Conservation (phyloP, 1,140 invertebrate genomes). For the Drosophila albomicans region DNA sequence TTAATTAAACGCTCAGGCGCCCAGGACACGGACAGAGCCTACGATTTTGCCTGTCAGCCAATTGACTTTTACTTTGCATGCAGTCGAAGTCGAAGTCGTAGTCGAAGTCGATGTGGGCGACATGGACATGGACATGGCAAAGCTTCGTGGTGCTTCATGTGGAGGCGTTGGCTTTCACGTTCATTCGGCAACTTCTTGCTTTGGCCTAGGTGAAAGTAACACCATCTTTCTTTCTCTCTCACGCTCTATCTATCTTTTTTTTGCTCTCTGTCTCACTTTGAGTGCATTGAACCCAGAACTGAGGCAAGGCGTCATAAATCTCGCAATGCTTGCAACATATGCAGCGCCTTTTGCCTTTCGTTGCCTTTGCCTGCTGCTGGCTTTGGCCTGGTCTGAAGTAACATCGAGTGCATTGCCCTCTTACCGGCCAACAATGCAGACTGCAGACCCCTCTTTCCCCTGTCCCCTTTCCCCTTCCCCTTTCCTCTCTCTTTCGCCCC, state of each 20-base stretch:
- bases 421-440: conserved; percentile 32
- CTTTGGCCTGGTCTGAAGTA: conserved; percentile 20
- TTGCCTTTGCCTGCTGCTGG: neutral
- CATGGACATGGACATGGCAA: conserved; percentile 10
- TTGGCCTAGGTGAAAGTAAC: conserved; percentile 63
- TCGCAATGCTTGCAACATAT: conserved; percentile 32
- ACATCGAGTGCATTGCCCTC: conserved; percentile 31
- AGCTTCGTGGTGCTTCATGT: neutral
- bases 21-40: conserved; percentile 45
- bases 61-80: conserved; percentile 74
- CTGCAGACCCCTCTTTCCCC: conserved; percentile 7
- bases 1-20: conserved; percentile 70
- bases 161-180: conserved; percentile 79
- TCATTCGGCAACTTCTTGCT: conserved; percentile 42
- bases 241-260: neutral
- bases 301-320: conserved; percentile 49
- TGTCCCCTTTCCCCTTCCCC: neutral
- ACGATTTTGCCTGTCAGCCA: conserved; percentile 70
- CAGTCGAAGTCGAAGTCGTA: neutral
- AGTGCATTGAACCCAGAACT: conserved; percentile 50
- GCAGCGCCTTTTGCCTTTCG: conserved; percentile 5
- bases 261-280: neutral
- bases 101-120: conserved; percentile 23
- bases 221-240: neutral
- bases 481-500: neutral